Conservation (phyloP, 2,113 vertebrate genomes). For the Dromaius novaehollandiae region DNA sequence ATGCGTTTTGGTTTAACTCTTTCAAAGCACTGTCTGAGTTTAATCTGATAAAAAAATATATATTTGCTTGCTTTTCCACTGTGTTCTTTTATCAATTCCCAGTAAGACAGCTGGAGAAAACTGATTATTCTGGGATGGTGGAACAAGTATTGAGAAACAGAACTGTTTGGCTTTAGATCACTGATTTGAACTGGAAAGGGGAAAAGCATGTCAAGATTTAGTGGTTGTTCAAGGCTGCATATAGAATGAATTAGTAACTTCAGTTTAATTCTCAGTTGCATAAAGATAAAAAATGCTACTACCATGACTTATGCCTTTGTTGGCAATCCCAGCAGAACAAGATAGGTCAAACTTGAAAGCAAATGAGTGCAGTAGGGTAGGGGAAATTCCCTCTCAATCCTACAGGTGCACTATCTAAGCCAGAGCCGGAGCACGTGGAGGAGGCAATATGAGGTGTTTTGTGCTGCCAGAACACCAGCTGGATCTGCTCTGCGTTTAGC, state of each 20-base stretch:
- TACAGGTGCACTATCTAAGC: conserved; percentile 44
- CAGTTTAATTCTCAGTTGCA: not conserved
- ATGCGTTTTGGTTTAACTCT: not conserved
- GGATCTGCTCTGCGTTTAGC: not conserved
- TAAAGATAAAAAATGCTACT: conserved; percentile 22
- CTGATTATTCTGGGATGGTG: not conserved
- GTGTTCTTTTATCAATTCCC: not conserved
- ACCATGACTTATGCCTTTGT: not conserved
- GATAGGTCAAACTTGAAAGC: not conserved
- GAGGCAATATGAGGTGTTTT: not conserved
- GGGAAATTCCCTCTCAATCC: not conserved
- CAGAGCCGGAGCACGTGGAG: not conserved
- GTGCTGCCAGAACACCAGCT: conserved; percentile 20
- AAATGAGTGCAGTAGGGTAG: not conserved
- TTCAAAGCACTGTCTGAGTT: not conserved
- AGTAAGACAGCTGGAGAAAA: conserved; percentile 12
- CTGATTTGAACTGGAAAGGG: not conserved
- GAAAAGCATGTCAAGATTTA: not conserved
- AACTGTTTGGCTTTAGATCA: conserved; percentile 24
- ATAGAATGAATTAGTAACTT: conserved; percentile 27
- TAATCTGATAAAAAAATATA: not conserved
- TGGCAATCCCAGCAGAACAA: not conserved
- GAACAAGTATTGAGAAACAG: conserved; percentile 15
- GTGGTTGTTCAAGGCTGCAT: not conserved
- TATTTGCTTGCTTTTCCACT: not conserved